Base-by-base conservation (phyloP, 2,113 vertebrate genomes). In the Scalopus aquaticus region DNA sequence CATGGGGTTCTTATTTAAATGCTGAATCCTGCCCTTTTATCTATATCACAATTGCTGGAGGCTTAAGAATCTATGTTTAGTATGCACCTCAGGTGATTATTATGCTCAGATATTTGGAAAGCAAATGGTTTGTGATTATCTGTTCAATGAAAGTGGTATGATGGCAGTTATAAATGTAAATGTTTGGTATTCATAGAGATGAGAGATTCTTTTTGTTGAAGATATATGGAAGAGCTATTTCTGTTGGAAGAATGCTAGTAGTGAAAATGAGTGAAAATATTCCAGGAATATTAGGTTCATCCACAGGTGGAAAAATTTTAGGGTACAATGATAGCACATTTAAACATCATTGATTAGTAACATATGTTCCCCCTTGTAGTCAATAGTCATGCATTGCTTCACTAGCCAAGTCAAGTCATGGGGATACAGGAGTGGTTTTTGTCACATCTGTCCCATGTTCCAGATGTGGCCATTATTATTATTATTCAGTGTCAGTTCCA, bases 41-140 rank as follows among this genome's bases (percentile, higher is more conserved):
- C 20, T 70, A 51, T 84, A n/a, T 73, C 30, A 79, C 8, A 84
- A 80, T 87, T 72, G 17, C 26, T 72, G 8, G 17, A 42, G 49
- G 28, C 49, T 32, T n/a, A 32, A 92, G 72, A 77, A 65, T 91
- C 30, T 67, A 16, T 9, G 24, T 79, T 67, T 90, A 76, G 80
- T 24, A 60, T 62, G 2, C 2, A 46, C 11, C 35, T 12, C 16
- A 64, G 15, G 37, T 46, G 16, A 80, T 88, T 49, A 80, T 70
- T 80, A 65, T 54, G 51, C 60, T 88, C 30, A 62, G 51, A 87
- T 92, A 6, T 54, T 90, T 32, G 83, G 10, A 88, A 81, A 94
- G 62, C 6, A 39, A 56, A 11, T 54, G 32, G 87, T 79, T 90
- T 16, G 58, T 16, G 1, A 8, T 69, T 87, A 58, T 83, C 11